phyloP scores from a whole-genome alignment of 2,113 vertebrate genomes.

The Ciconia stormi region DNA sequence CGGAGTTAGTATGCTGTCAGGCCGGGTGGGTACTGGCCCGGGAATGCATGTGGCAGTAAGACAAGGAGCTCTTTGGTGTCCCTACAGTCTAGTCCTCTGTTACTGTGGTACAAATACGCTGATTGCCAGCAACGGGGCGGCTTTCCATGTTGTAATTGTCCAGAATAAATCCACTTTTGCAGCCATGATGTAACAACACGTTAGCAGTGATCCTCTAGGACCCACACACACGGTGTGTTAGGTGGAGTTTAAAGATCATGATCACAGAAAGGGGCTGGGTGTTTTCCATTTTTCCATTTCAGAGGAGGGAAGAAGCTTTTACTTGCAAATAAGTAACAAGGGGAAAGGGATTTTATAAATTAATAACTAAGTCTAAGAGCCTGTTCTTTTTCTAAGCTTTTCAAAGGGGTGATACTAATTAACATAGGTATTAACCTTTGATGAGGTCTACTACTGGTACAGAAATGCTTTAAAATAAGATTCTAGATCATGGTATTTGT shows the following conservation, averaged over 20 bases:
- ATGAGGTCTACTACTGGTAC: background rate
- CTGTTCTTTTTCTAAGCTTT: background rate
- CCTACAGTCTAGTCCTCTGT: background rate
- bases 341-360: background rate
- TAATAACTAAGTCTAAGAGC: background rate
- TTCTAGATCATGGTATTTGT: background rate
- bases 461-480: background rate
- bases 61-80: background rate
- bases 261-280: background rate
- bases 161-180: background rate
- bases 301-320: background rate
- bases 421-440: background rate
- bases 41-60: background rate
- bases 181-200: background rate
- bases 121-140: background rate
- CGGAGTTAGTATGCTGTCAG: background rate
- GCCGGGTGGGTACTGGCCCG: accelerated
- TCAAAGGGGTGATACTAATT: background rate
- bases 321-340: background rate
- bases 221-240: accelerated
- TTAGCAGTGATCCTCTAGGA: background rate
- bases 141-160: background rate
- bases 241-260: accelerated
- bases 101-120: accelerated
- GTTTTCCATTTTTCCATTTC: background rate